A percentile compares a stretch with the other conserved stretches of the same genome.
These are phyloP conservation scores for Dryobota labecula DNA, from an alignment of 2,888 invertebrate genomes.

Conservation along the genomic window DNA sequence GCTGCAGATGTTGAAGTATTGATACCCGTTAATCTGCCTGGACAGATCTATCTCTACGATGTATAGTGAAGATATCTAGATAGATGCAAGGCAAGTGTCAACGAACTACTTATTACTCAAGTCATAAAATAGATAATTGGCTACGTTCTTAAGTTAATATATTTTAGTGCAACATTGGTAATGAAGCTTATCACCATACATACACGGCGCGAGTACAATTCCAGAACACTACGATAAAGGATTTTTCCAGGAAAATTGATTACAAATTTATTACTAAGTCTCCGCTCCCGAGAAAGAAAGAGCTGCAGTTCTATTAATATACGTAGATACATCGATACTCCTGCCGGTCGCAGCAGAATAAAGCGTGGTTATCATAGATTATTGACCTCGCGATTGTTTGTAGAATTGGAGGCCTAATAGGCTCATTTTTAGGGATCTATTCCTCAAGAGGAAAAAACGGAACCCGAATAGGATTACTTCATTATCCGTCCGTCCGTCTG, in stretches of 20 bases:
- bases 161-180: not conserved
- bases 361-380: not conserved
- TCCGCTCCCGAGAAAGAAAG: not conserved
- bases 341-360: not conserved
- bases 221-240: not conserved
- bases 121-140: constrained; percentile 1
- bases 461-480: too few relatives aligned
- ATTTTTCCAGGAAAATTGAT: not conserved
- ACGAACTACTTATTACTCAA: constrained; percentile 15
- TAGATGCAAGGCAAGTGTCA: constrained; percentile 6
- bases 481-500: too few relatives aligned
- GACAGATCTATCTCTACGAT: not conserved
- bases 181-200: not conserved
- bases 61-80: too few relatives aligned
- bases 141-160: not conserved
- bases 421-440: not conserved
- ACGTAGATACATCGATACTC: not conserved
- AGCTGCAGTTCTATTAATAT: too few relatives aligned
- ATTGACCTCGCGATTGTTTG: not conserved
- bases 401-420: not conserved
- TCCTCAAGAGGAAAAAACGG: too few relatives aligned
- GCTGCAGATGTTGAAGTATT: not conserved
- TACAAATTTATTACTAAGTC: not conserved
- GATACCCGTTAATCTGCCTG: not conserved
- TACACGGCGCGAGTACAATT: not conserved